Base-by-base conservation (phyloP, 2,888 invertebrate species). In the Byasa hedistus region DNA sequence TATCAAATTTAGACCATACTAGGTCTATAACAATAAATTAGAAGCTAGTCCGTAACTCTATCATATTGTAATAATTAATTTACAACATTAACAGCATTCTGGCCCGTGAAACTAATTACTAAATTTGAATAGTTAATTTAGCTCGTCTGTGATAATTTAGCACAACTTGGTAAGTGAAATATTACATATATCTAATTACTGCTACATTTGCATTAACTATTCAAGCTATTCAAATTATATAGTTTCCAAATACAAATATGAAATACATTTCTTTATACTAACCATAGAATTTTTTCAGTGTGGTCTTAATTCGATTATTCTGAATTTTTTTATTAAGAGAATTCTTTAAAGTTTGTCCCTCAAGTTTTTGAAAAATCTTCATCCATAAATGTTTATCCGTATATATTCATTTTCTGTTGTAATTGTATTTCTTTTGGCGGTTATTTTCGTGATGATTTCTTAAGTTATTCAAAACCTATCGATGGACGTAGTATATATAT, bases 41-140 rank as follows among this genome's bases (percentile, higher is more conserved):
- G 12, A 17, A 21, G 52, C 22, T 52, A 52, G 3, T 22, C 21
- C 52, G 21, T 52, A 52, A 52, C n/a, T 21, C 52, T 10, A 52
- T 19, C 21, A 52, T 19, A 52, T 19, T n/a, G 52, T 19, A 61
- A 54, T 54, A 54, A 61, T 61, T 54, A 54, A 61, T 61, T 52
- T 61, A 52, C 32, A 36, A 22, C 19, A 94, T 39, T 23, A n/a
- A 23, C 17, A 44, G 21, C 52, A 2, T 52, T 55, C 54, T 54
- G n/a, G 58, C 59, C 52, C 51, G 54, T 27, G 58, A 54, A 7
- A 56, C 56, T 58, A 52, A 57, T 61, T 52, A 55, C 57, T 12
- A 32, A 1, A 56, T 66, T 39, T 61, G 54, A 61, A 61, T 54
- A 54, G 36, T 22, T 61, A 57, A 55, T 32, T 57, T 44, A 48